phyloP scores from a whole-genome alignment of 1,140 invertebrate species.

The Lasioglossum albipes region DNA sequence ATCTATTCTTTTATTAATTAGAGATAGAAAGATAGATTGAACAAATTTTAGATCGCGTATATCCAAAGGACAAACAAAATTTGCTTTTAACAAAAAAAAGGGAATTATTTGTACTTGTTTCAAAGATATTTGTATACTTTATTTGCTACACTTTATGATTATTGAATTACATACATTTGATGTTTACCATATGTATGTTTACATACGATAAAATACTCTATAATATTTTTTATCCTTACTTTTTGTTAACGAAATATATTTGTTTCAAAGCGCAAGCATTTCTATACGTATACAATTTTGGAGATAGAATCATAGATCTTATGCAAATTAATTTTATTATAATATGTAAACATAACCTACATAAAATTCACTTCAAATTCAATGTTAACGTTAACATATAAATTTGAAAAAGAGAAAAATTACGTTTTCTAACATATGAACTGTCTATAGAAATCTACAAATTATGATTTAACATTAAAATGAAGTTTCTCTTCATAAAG shows the following conservation, averaged over 20 bases:
- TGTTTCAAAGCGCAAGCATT: neutral
- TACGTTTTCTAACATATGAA: neutral
- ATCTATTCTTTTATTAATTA: neutral
- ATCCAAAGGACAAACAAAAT: neutral
- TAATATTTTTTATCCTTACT: neutral
- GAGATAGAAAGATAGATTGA: no score
- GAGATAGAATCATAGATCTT: neutral
- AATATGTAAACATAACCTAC: constrained; percentile 55
- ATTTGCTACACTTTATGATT: neutral
- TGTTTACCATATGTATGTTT: constrained; percentile 7
- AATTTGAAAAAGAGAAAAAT: neutral
- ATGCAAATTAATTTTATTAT: neutral
- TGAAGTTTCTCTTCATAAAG: neutral
- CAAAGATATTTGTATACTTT: neutral
- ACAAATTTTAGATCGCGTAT: neutral
- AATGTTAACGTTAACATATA: neutral
- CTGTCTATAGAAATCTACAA: neutral
- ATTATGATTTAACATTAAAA: constrained; percentile 8
- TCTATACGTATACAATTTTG: neutral
- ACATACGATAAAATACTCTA: neutral
- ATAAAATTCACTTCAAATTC: neutral
- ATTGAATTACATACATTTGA: neutral
- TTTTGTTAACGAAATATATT: neutral
- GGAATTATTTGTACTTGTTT: neutral
- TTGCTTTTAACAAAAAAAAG: neutral